phyloP scores from a whole-genome alignment of 1,140 invertebrate genomes.

The Idris sp. region DNA sequence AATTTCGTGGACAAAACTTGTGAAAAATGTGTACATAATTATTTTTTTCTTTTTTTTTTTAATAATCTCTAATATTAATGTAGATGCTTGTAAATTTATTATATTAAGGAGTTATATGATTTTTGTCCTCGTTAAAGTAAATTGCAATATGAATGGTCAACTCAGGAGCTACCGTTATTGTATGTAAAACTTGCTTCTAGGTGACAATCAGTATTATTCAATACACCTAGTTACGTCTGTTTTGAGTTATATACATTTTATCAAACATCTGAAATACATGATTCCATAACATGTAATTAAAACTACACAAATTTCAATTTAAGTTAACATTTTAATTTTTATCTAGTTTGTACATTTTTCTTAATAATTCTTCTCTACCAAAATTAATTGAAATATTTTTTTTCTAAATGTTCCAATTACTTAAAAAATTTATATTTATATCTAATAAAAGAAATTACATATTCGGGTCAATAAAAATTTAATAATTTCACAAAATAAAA shows the following conservation, averaged over 20 bases:
- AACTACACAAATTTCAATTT: conserved; percentile 10
- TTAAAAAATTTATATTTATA: no score
- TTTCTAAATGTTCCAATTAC: neutral
- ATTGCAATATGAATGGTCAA: conserved; percentile 49
- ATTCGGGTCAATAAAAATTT: no score
- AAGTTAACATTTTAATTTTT: conserved; percentile 15
- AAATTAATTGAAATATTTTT: conserved; percentile 26
- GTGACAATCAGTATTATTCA: conserved; percentile 64
- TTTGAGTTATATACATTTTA: conserved; percentile 49
- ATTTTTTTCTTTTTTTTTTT: conserved; percentile 4
- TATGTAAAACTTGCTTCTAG: conserved; percentile 58
- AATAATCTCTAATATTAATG: conserved; percentile 4
- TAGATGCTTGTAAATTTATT: conserved; percentile 17
- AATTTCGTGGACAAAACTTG: conserved; percentile 24
- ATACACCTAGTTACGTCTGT: conserved; percentile 50
- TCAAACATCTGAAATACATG: conserved; percentile 21
- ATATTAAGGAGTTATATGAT: neutral
- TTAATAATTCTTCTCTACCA: conserved; percentile 33
- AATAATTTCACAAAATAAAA: neutral
- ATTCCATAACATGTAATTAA: conserved; percentile 16
- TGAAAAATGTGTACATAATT: conserved; percentile 31
- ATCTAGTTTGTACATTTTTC: conserved; percentile 33
- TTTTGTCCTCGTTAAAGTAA: conserved; percentile 39
- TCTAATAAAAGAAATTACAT: no score
- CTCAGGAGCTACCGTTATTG: conserved; percentile 51